These are phyloP conservation scores for Melanocharis versteri DNA, from an alignment of 2,113 vertebrate genomes.

Conservation along the genomic window DNA sequence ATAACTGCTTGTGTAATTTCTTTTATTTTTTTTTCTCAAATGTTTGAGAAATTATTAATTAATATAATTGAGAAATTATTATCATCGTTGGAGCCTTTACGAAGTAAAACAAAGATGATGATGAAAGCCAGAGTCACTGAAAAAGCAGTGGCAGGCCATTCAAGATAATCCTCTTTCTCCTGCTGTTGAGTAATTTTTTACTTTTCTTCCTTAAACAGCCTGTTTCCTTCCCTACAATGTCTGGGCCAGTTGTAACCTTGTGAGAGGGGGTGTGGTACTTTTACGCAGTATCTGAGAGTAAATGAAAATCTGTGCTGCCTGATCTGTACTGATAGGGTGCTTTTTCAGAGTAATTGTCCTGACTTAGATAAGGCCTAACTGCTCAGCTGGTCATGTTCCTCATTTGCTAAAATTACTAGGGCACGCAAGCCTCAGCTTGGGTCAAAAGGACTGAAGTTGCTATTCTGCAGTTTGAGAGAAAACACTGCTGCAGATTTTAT, in stretches of 20 bases:
- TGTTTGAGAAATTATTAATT: neutral
- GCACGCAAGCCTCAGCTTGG: neutral
- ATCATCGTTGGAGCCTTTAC: neutral
- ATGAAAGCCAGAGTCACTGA: neutral
- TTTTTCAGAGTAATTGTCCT: neutral
- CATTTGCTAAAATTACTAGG: neutral
- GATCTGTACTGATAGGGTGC: neutral
- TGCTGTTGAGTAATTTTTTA: neutral
- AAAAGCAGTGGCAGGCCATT: neutral
- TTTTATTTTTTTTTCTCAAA: neutral
- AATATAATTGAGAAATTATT: too few relatives aligned
- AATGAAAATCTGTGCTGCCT: neutral
- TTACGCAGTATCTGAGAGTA: neutral
- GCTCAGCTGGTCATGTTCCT: neutral
- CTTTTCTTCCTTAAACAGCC: neutral
- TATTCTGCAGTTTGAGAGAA: neutral
- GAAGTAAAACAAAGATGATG: neutral
- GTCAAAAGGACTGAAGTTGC: neutral
- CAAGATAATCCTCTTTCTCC: neutral
- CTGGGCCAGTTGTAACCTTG: accelerated
- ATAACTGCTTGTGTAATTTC: neutral
- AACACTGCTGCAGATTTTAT: neutral
- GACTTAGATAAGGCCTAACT: neutral
- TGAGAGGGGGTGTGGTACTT: neutral
- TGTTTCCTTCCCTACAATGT: neutral